Evolutionary conservation across 2,113 vertebrate genomes (phyloP).

Genomic region (Tyto alba): DNA sequence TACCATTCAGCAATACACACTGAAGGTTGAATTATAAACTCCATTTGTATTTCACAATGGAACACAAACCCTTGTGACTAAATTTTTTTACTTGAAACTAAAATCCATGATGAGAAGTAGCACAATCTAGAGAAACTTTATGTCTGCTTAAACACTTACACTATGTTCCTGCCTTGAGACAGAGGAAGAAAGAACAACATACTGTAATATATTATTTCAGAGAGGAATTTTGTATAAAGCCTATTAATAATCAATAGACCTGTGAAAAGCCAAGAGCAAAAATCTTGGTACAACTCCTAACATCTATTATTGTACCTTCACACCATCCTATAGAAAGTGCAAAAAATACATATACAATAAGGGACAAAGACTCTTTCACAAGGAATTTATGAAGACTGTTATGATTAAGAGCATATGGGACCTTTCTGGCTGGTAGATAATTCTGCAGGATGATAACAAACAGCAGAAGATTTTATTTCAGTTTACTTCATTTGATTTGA

Average conservation of each 20-base stretch:
- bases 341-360: conserved; percentile 53
- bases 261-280: conserved; percentile 12
- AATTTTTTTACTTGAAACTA: conserved; percentile 69
- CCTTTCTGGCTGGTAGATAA: conserved; percentile 16
- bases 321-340: conserved; percentile 58
- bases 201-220: conserved; percentile 8
- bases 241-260: conserved; percentile 29
- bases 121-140: conserved; percentile 74
- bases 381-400: conserved; percentile 56
- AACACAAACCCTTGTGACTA: conserved; percentile 45
- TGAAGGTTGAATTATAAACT: conserved; percentile 66
- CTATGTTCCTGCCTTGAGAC: conserved; percentile 48
- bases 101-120: conserved; percentile 75
- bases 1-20: conserved; percentile 70
- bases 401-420: background rate
- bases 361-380: conserved; percentile 31
- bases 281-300: conserved; percentile 7
- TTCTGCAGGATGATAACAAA: conserved; percentile 21
- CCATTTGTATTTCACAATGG: conserved; percentile 62
- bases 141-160: conserved; percentile 51
- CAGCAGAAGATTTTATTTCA: conserved; percentile 40
- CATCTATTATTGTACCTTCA: conserved; percentile 43
- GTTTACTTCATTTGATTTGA: conserved; percentile 18
- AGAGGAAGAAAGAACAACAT: background rate
- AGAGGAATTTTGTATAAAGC: conserved; percentile 49